Base-by-base conservation (phyloP, 2,888 invertebrate species). In the Xanthia togata region DNA sequence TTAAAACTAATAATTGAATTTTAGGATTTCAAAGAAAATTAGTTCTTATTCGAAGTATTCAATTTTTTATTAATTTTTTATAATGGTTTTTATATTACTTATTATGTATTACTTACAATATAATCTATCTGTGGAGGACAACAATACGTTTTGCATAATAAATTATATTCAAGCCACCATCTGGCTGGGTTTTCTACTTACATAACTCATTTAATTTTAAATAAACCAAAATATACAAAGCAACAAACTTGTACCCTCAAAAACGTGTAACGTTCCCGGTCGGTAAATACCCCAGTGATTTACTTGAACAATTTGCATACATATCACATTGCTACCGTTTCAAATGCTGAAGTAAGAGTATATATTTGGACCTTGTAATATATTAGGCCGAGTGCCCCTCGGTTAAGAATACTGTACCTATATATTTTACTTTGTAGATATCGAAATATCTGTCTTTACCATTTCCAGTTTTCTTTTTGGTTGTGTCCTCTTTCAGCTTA, bases 241-340 rank as follows among this genome's bases (percentile, higher is more conserved):
- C 53, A 69, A 62, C 31, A 71, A 47, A 68, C 31, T 63, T 59
- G 23, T 67, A 50, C 47, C 70, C 68, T 47, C 79, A 83, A 79
- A 83, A 83, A 63, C 55, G 79, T 79, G 50, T 78, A 82, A 65
- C 70, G 11, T 57, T 38, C 55, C 64, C 62, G 64, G 83, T 72
- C 60, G 71, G 75, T 79, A 82, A 83, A 82, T 79, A 82, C 79
- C 79, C 50, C 64, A 59, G 84, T 82, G 82, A 82, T 82, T 82
- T 82, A 82, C 79, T 83, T n/a, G 79, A 72, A 53, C 44, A 79
- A 83, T 82, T 82, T 79, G 75, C 82, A 82, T 82, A 82, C 84
- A 79, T 83, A 82, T 79, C 82, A 75, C 84, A 79, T 83, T 53
- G 68, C 82, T 75, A 72, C 83, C 67, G 26, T 70, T 81, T 81